These are phyloP conservation scores for Protaetia brevitarsis DNA, from an alignment of 1,140 invertebrate species.

Conservation along the genomic window DNA sequence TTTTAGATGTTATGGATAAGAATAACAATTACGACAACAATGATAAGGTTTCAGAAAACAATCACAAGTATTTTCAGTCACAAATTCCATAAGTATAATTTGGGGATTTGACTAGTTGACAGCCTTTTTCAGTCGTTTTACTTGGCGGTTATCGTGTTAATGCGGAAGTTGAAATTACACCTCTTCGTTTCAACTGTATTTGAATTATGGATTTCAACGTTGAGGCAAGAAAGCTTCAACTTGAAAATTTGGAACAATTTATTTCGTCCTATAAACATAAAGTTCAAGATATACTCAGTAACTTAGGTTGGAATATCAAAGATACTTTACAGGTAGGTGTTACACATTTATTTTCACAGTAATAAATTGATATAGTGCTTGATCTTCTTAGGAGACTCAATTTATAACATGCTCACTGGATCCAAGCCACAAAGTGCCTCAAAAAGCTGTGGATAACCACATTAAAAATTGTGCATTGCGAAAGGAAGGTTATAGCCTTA, in stretches of 20 bases:
- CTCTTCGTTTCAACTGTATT: not conserved
- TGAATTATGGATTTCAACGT: constrained; percentile 44
- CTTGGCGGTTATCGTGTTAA: no score
- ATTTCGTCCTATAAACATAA: constrained; percentile 41
- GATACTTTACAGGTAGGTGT: constrained; percentile 33
- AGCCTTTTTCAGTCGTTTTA: no score
- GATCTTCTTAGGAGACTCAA: constrained; percentile 32
- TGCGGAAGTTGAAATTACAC: not conserved
- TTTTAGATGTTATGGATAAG: no score
- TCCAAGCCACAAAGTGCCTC: constrained; percentile 48
- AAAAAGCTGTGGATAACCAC: constrained; percentile 48
- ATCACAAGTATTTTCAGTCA: no score
- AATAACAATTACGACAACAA: no score
- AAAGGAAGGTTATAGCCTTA: constrained; percentile 50
- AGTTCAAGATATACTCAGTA: constrained; percentile 39
- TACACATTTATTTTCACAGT: no score
- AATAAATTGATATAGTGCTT: no score
- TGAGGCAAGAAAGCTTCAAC: constrained; percentile 44
- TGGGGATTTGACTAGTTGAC: no score
- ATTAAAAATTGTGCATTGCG: constrained; percentile 51
- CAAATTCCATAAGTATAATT: no score
- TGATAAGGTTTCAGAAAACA: no score
- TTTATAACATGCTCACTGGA: constrained; percentile 51
- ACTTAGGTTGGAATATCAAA: constrained; percentile 38
- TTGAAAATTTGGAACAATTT: constrained; percentile 46